These are phyloP conservation scores for Scomberomorus guttatus DNA, from an alignment of 2,797 vertebrate genomes.

Conservation along the genomic window DNA sequence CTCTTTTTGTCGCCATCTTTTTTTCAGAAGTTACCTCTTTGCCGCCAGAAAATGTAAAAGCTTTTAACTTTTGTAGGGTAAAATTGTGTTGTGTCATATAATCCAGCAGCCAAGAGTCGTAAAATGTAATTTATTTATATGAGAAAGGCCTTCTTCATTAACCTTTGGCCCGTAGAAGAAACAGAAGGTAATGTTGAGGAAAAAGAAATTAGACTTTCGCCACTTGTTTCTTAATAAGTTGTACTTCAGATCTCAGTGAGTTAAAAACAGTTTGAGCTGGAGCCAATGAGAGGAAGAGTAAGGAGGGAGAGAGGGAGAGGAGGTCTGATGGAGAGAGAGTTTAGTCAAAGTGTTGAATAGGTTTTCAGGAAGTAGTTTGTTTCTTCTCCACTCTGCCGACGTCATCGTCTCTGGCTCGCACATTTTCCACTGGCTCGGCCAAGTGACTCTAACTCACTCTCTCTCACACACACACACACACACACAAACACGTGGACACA, in stretches of 20 bases:
- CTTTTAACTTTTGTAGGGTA: background rate
- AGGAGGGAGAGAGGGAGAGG: conserved; percentile 7
- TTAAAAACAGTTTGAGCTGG: conserved; percentile 22
- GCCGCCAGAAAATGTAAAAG: no score
- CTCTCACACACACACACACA: conserved; percentile 26
- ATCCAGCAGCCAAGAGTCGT: background rate
- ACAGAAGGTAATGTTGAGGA: background rate
- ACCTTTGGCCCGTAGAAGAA: background rate
- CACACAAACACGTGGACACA: conserved; percentile 17
- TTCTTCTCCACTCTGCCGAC: conserved; percentile 68
- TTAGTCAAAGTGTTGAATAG: conserved; percentile 62
- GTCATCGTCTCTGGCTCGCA: conserved; percentile 71
- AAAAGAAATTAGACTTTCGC: background rate
- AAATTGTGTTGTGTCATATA: background rate
- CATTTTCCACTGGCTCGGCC: conserved; percentile 77
- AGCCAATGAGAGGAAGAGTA: conserved; percentile 2
- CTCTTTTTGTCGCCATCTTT: background rate
- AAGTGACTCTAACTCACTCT: conserved; percentile 55
- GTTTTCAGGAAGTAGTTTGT: conserved; percentile 75
- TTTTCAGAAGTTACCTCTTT: no score
- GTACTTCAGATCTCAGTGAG: background rate
- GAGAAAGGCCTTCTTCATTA: background rate
- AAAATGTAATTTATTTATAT: background rate
- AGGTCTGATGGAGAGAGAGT: conserved; percentile 24
- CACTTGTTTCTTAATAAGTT: background rate